Percentiles rank a stretch among this genome's conserved stretches.
These are phyloP conservation scores for Epicauta chinensis DNA, from an alignment of 1,140 invertebrate genomes.

Conservation along the genomic window DNA sequence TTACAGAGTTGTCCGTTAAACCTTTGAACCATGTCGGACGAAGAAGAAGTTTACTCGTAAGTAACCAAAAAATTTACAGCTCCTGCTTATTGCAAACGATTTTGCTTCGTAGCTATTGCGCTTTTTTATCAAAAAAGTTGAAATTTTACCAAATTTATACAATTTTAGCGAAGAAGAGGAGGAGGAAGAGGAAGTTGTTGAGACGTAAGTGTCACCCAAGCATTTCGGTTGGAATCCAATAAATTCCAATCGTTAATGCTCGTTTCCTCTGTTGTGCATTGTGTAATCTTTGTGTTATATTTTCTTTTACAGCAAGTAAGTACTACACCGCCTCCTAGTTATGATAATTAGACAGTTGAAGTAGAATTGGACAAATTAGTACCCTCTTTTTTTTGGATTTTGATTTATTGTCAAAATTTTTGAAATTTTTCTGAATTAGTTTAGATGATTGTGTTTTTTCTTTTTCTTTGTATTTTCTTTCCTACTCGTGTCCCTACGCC, in stretches of 20 bases:
- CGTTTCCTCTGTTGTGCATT: neutral
- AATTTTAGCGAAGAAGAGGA: slow-evolving; percentile 49
- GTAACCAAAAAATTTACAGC: slow-evolving; percentile 37
- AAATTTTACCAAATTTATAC: slow-evolving; percentile 16
- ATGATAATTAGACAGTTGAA: neutral
- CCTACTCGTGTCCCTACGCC: slow-evolving; percentile 35
- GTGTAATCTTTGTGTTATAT: slow-evolving; percentile 14
- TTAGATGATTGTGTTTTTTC: slow-evolving; percentile 30
- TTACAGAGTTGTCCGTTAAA: slow-evolving; percentile 6
- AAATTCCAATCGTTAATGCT: neutral
- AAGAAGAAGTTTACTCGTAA: slow-evolving; percentile 67
- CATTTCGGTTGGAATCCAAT: neutral
- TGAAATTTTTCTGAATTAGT: slow-evolving; percentile 8
- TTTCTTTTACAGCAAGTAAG: slow-evolving; percentile 34
- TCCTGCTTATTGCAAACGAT: slow-evolving; percentile 12
- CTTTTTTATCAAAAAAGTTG: neutral
- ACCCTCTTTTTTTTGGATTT: neutral
- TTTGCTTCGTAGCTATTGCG: neutral
- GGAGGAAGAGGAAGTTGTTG: slow-evolving; percentile 62
- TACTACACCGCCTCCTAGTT: slow-evolving; percentile 8
- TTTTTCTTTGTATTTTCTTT: slow-evolving; percentile 44
- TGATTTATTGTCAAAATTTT: slow-evolving; percentile 13
- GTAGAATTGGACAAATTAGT: neutral
- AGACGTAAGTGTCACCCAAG: slow-evolving; percentile 56
- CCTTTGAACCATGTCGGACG: slow-evolving; percentile 56